phyloP scores from a whole-genome alignment of 2,113 vertebrate species.

The Colaptes auratus region DNA sequence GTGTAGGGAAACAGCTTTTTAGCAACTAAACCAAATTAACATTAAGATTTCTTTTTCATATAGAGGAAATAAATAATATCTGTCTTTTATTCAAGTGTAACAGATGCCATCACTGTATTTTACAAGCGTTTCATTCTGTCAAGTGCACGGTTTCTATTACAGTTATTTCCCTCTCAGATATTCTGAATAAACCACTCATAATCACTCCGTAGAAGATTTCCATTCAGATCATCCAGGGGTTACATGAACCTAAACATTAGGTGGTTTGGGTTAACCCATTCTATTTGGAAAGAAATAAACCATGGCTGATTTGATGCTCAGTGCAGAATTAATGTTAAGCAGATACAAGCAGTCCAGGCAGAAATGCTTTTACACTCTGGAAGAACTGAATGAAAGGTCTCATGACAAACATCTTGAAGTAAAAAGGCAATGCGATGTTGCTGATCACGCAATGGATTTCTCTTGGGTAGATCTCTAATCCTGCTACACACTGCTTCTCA shows the following conservation, averaged over 20 bases:
- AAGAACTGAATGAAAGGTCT: background rate
- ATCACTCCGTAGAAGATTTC: background rate
- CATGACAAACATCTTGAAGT: background rate
- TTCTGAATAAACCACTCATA: background rate
- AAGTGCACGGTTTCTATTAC: background rate
- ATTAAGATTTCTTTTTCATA: background rate
- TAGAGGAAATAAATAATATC: background rate
- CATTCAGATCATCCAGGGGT: background rate
- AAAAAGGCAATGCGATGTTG: background rate
- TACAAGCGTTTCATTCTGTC: background rate
- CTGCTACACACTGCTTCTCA: background rate
- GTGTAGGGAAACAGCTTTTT: background rate
- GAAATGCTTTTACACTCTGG: background rate
- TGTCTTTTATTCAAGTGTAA: no score
- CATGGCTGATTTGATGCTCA: background rate
- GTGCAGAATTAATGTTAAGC: background rate
- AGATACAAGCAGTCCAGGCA: background rate
- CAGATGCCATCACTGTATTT: background rate
- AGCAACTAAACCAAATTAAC: background rate
- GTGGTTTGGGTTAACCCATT: background rate
- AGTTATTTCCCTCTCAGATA: background rate
- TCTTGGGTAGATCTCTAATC: background rate
- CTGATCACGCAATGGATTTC: background rate
- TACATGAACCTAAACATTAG: background rate
- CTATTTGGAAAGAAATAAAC: background rate